Base-by-base conservation (phyloP, 2,888 invertebrate genomes). In the Cheilosia pagana region DNA sequence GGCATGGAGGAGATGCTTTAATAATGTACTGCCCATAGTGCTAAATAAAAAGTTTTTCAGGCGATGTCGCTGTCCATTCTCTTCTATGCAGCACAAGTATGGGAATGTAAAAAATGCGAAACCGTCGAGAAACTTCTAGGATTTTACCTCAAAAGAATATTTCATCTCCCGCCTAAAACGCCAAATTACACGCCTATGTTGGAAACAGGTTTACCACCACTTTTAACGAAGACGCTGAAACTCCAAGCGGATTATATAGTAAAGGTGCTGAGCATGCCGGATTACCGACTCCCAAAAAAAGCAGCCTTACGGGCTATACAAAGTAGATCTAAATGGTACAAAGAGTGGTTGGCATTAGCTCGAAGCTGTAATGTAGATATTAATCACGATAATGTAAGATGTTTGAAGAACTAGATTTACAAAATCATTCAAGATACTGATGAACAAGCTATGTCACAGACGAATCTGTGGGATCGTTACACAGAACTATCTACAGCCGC, bases 401-500 rank as follows among this genome's bases (percentile, higher is more conserved):
- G n/a, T n/a, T n/a, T n/a, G 52, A 5, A 14, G 12, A 10, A 25
- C 19, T 21, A 16, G 16, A n/a, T 43, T 43, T 43, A 43, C 14
- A 12, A 55, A 35, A 16, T 35, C 1, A 57, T 57, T 12, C 8
- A 57, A 35, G 21, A 21, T n/a, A 41, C 21, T 1, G 23, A 21
- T 14, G 41, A 21, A 14, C 41, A 59, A 14, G 39, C 21, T 41
- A 23, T 21, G 14, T 12, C 39, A 39, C 3, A 39, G 57, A 35
- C 3, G 57, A 57, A 57, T 19, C 57, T 35, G 7, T 21, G 23
- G 43, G 23, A 23, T 59, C 59, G 43, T n/a, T 59, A 16, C 25
- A 59, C 43, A 43, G 43, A 59, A 25, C 41, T n/a, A 25, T 59
- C 14, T 59, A 59, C 7, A 59, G 59, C 14, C 16, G 25, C 6